Evolutionary conservation across 2,888 invertebrate genomes (phyloP).

Genomic region (Pachydiplax longipennis): DNA sequence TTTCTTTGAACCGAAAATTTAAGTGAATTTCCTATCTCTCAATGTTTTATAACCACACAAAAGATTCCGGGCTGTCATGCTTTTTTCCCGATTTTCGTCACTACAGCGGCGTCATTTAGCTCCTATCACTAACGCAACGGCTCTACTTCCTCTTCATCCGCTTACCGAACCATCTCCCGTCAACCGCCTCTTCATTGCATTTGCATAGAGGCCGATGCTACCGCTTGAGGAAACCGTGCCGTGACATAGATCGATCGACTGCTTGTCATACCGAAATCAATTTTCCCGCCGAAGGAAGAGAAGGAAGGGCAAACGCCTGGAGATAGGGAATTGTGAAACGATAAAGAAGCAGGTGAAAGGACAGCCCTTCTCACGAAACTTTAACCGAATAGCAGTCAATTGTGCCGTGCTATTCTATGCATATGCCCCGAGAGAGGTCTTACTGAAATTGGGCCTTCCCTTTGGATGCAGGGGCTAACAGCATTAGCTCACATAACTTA

Average conservation of each 20-base stretch:
- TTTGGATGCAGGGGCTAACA: slow-evolving; percentile 14
- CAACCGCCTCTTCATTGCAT: neutral
- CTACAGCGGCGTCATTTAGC: neutral
- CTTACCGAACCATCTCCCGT: neutral
- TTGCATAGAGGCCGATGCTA: neutral
- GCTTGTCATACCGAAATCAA: neutral
- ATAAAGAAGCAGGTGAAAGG: neutral
- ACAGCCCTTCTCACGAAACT: neutral
- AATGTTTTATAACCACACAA: too few species aligned
- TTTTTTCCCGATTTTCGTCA: neutral
- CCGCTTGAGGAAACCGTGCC: neutral
- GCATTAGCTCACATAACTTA: slow-evolving; percentile 28
- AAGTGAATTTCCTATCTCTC: too few species aligned
- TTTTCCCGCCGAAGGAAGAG: neutral
- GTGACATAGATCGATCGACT: neutral
- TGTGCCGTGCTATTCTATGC: neutral
- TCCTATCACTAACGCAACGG: neutral
- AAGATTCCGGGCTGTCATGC: too few species aligned
- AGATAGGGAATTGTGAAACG: neutral
- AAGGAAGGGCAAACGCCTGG: neutral
- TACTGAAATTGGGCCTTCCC: slow-evolving; percentile 19
- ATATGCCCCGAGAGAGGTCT: neutral
- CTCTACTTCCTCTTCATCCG: neutral
- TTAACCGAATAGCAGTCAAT: neutral
- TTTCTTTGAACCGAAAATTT: too few species aligned